Base-by-base conservation (phyloP, 2,797 vertebrate genomes). In the Micropoecilia bifurca region DNA sequence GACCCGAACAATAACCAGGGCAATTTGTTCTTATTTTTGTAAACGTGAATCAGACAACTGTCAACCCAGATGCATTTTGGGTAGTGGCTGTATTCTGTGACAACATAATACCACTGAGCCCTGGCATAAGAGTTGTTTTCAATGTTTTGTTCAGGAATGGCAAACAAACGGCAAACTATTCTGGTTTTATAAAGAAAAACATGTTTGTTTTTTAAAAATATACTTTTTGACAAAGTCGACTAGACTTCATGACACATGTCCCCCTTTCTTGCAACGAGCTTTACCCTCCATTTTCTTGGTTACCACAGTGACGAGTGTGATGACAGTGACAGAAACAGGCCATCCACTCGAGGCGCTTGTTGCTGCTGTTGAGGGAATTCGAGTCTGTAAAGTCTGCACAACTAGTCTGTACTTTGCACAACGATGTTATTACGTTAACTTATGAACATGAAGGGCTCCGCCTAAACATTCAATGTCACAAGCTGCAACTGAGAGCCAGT, bases 21-120 rank as follows among this genome's bases (percentile, higher is more conserved):
- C 43, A 63, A 53, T 83, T n/a, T 83, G 28, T 82, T 30, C 47
- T 80, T 73, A 43, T 76, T 83, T 86, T 43, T 50, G 14, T 80
- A 41, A 59, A 25, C 30, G 69, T 78, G 50, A n/a, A 55, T 83
- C 71, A 74, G 28, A 74, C 73, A 74, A 16, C 76, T 84, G 85
- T 68, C 79, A 87, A 9, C 50, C 50, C 71, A 57, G 71, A 0
- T 74, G 63, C 33, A 22, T 79, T 82, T 73, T 77, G 22, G 68
- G 72, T 53, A 43, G 68, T 25, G 53, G 41, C 22, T 71, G n/a
- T 72, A 30, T n/a, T 47, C 43, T 81, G 20, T 81, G 74, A 77
- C 71, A 76, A 50, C 77, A 55, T 66, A 55, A 74, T 55, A 53
- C 71, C 75, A 46, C 43, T 59, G 13, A 79, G 28, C 76, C n/a